phyloP scores from a whole-genome alignment of 2,888 invertebrate genomes.

The Hirtodrosophila confusa region DNA sequence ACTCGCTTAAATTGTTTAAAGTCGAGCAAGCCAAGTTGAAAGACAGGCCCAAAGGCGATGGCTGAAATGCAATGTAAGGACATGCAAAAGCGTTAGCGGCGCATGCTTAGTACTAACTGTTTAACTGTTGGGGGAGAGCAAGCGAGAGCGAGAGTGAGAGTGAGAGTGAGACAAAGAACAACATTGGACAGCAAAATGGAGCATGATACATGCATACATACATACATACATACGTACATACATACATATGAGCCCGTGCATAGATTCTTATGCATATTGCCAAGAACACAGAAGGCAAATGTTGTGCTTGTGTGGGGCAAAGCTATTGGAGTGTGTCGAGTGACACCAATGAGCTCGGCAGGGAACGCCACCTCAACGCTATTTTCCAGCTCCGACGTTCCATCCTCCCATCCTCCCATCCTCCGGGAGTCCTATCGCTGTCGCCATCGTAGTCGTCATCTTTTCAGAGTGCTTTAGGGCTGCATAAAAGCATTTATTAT shows the following conservation, averaged over 20 bases:
- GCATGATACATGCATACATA: constrained; percentile 42
- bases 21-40: constrained; percentile 68
- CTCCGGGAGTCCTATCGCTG: constrained; percentile 22
- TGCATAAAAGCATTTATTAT: constrained; percentile 80
- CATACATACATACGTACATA: constrained; percentile 1
- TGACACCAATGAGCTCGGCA: constrained; percentile 63
- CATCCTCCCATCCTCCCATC: constrained; percentile 21
- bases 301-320: constrained; percentile 46
- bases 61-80: constrained; percentile 40
- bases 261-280: constrained; percentile 58
- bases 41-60: constrained; percentile 47
- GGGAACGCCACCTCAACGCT: constrained; percentile 1
- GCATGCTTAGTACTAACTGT: constrained; percentile 43
- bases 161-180: constrained; percentile 17
- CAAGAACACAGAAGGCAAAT: constrained; percentile 55
- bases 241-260: background rate
- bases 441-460: constrained; percentile 64
- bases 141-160: background rate
- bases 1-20: constrained; percentile 72
- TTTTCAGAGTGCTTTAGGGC: constrained; percentile 78
- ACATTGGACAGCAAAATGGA: constrained; percentile 53
- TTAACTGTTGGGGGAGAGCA: constrained; percentile 28
- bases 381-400: constrained; percentile 16
- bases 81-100: constrained; percentile 34
- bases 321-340: constrained; percentile 66